These are phyloP conservation scores for Prorops nasuta DNA, from an alignment of 1,140 invertebrate species.

Conservation along the genomic window DNA sequence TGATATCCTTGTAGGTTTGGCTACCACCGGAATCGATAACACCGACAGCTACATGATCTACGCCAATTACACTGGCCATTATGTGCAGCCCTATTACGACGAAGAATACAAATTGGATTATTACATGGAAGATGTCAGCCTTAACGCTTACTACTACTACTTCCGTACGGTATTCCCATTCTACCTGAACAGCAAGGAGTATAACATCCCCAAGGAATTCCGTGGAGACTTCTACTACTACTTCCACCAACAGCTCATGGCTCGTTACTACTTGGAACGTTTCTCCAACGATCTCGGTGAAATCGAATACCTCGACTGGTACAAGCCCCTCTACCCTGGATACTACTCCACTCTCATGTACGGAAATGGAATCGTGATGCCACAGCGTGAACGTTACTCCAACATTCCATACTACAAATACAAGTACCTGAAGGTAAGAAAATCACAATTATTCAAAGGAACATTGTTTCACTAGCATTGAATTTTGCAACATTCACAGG, in stretches of 20 bases:
- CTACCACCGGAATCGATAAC: slow-evolving; percentile 19
- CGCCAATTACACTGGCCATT: slow-evolving; percentile 42
- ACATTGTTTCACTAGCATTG: background rate
- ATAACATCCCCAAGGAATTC: slow-evolving; percentile 56
- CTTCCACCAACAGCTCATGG: slow-evolving; percentile 62
- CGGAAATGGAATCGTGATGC: slow-evolving; percentile 66
- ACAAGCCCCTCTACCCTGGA: slow-evolving; percentile 60
- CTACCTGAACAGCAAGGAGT: slow-evolving; percentile 61
- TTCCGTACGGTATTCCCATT: slow-evolving; percentile 66
- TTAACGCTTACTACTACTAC: slow-evolving; percentile 72
- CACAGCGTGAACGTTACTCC: slow-evolving; percentile 51
- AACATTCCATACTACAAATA: slow-evolving; percentile 41
- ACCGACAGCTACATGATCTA: slow-evolving; percentile 41
- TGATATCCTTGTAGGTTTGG: slow-evolving; percentile 6
- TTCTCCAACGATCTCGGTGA: slow-evolving; percentile 61
- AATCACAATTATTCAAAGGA: background rate
- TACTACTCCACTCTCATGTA: slow-evolving; percentile 66
- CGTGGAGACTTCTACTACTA: slow-evolving; percentile 64
- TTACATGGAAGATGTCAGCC: slow-evolving; percentile 70
- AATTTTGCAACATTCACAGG: slow-evolving; percentile 23
- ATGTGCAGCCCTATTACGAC: slow-evolving; percentile 37
- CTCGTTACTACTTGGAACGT: slow-evolving; percentile 68
- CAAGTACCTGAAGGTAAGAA: slow-evolving; percentile 38
- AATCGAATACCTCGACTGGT: slow-evolving; percentile 62
- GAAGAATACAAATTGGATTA: slow-evolving; percentile 67